Evolutionary conservation across 2,797 vertebrate genomes (phyloP), one percentile per base, ranked within the genome.

Genomic region (Rhynchotus rufescens): DNA sequence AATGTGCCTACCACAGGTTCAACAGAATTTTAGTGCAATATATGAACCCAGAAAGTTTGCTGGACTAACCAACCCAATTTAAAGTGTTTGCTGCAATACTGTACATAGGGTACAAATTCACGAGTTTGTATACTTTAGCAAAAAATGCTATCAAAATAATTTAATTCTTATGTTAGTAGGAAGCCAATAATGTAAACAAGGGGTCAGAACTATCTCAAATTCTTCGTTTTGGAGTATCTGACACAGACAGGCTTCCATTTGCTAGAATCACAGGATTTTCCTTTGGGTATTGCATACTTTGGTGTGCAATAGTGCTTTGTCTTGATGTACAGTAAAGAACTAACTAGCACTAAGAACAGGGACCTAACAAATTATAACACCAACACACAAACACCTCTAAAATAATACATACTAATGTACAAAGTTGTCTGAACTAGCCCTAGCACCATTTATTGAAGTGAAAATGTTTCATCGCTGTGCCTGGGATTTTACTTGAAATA

Each of bases 1-100:
- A 98, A 98, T 97, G 98, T 98, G 98, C 98, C 99, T 98, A 98
- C 97, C 98, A 98, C 97, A 98, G 98, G 98, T 98, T 98, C 96
- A 98, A 98, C 96, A 98, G 98, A 98, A 98, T 96, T 99, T 98
- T 99, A 99, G 99, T 99, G 99, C 99, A 99, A 99, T 98, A 98
- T 97, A 98, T 98, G 98, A 99, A 98, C 98, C 98, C 98, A 98
- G 96, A 98, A 98, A 98, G 98, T 98, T 98, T 98, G 98, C 97
- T 98, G 98, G 98, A 98, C 98, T 97, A 97, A 97, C 96, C 95
- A 97, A 96, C 93, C 97, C 95, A 98, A 97, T 98, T 97, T 96
- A 95, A 97, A 97, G 96, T 97, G 97, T 98, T 98, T 98, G 97
- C 97, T 97, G 97, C 97, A 97, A 97, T 97, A 97, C 97, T 97